Evolutionary conservation across 92 coral and sea anemone genomes (phyloP).

Genomic region (Epizoanthus fatuus): DNA sequence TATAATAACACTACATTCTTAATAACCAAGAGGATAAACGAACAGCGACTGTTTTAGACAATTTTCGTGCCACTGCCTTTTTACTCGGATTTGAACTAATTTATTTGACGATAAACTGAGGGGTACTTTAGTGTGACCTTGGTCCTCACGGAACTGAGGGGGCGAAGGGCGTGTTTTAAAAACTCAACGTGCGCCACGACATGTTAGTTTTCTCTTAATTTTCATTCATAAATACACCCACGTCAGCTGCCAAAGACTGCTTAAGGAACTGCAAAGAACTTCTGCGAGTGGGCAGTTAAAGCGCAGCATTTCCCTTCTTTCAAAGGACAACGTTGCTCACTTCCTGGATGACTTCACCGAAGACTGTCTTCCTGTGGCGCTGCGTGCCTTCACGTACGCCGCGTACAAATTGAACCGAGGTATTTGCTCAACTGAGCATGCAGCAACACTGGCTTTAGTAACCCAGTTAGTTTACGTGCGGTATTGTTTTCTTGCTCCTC

Average conservation of each 20-base stretch:
- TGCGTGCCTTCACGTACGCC: constrained; percentile 26
- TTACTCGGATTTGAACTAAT: background rate
- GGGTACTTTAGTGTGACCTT: constrained; percentile 9
- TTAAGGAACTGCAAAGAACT: background rate
- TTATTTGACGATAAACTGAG: background rate
- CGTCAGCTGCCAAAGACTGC: background rate
- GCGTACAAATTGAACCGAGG: background rate
- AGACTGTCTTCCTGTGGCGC: constrained; percentile 4
- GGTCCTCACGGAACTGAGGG: constrained; percentile 24
- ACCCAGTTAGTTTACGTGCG: no score
- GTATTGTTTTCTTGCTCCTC: no score
- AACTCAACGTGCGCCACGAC: background rate
- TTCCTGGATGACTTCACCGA: constrained; percentile 14
- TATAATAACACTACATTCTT: no score
- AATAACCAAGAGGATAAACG: no score
- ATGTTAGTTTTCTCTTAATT: background rate
- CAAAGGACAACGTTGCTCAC: background rate
- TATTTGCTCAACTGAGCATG: no score
- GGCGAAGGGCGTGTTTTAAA: constrained; percentile 25
- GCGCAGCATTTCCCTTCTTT: background rate
- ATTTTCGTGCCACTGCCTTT: no score
- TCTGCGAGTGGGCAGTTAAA: constrained; percentile 17
- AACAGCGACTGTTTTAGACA: no score
- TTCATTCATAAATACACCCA: constrained; percentile 1
- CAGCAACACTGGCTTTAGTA: no score